These are phyloP conservation scores for Proctacanthus coquilletti DNA, from an alignment of 1,140 invertebrate genomes.

Conservation along the genomic window DNA sequence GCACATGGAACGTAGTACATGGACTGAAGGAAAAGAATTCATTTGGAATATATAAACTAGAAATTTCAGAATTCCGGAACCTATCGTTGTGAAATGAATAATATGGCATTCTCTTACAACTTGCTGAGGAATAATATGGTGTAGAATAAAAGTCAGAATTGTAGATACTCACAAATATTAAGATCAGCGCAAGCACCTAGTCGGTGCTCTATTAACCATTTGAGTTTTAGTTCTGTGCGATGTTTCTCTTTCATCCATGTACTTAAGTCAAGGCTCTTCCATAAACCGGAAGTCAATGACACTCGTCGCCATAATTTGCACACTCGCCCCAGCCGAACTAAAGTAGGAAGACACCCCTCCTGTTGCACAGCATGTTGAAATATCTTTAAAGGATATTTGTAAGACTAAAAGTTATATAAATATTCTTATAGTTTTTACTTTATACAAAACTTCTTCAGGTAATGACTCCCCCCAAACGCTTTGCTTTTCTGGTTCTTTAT, in stretches of 20 bases:
- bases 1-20: too few species aligned
- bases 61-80: too few species aligned
- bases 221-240: constrained; percentile 53
- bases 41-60: too few species aligned
- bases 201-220: constrained; percentile 60
- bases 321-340: constrained; percentile 54
- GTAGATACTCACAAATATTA: constrained; percentile 46
- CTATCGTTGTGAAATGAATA: too few species aligned
- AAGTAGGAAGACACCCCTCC: constrained; percentile 54
- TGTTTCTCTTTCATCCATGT: constrained; percentile 54
- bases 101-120: too few species aligned
- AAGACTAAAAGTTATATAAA: not conserved
- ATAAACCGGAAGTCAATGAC: constrained; percentile 46
- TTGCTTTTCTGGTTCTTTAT: constrained; percentile 33
- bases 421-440: too few species aligned
- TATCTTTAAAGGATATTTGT: constrained; percentile 36
- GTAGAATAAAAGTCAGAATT: constrained; percentile 3
- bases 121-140: too few species aligned
- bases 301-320: constrained; percentile 58
- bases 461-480: constrained; percentile 40
- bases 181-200: constrained; percentile 53
- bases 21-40: too few species aligned
- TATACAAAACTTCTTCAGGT: constrained; percentile 45
- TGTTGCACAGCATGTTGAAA: constrained; percentile 46
- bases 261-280: constrained; percentile 60